phyloP scores from a whole-genome alignment of 2,888 invertebrate species.

The Megastigmus dorsalis region DNA sequence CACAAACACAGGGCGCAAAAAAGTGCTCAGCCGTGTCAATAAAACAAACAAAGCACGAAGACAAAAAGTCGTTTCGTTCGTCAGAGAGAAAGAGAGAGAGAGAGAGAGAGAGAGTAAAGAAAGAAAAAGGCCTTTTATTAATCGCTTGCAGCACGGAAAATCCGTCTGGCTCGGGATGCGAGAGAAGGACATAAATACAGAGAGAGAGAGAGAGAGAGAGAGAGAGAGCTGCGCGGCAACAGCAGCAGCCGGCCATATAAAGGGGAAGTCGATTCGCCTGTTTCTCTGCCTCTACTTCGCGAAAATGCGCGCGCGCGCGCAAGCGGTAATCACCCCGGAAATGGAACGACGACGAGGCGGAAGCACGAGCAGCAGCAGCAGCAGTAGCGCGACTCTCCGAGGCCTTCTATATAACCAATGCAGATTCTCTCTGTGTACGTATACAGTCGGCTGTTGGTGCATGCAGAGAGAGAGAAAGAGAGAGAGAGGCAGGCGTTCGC shows the following conservation, averaged over 20 bases:
- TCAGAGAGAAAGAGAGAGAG: too few species aligned
- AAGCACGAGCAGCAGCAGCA: slow-evolving; percentile 47
- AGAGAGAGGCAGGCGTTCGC: slow-evolving; percentile 4
- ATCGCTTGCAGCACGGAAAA: slow-evolving; percentile 8
- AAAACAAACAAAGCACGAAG: too few species aligned
- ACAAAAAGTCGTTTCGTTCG: too few species aligned
- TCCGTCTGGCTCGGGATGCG: background rate
- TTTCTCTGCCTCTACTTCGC: slow-evolving; percentile 18
- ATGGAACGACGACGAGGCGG: slow-evolving; percentile 54
- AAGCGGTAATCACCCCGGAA: slow-evolving; percentile 53
- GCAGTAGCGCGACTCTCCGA: slow-evolving; percentile 14
- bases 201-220: background rate
- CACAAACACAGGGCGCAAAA: background rate
- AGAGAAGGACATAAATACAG: too few species aligned
- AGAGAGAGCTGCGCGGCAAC: background rate
- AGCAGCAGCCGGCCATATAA: background rate
- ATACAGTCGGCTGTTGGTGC: slow-evolving; percentile 1
- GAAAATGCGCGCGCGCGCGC: slow-evolving; percentile 2
- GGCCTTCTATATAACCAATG: background rate
- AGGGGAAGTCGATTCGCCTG: slow-evolving; percentile 35
- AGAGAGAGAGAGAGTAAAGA: too few species aligned
- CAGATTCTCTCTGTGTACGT: slow-evolving; percentile 4
- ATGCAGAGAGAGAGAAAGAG: background rate
- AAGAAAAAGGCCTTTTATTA: slow-evolving; percentile 26
- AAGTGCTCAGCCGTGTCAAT: background rate